Conservation (phyloP, 2,888 invertebrate species). For the Pinctada fucata region DNA sequence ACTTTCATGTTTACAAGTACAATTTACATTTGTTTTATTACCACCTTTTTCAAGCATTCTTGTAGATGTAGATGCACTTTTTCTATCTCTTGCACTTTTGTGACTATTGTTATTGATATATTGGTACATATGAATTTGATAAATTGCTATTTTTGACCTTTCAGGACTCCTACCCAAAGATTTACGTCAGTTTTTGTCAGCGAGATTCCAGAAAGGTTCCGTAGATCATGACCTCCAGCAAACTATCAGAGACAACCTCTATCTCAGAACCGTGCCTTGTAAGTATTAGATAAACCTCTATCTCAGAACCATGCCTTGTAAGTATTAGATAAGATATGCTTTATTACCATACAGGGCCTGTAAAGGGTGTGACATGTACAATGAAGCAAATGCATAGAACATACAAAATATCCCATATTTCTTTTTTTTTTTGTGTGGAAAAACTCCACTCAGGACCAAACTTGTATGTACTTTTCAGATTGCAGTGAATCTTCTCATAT, state of each 20-base stretch:
- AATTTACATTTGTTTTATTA: no score
- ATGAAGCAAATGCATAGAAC: not conserved
- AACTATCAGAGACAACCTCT: constrained; percentile 83
- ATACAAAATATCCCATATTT: not conserved
- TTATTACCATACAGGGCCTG: not conserved
- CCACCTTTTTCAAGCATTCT: no score
- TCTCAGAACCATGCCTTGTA: no score
- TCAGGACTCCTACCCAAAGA: constrained; percentile 78
- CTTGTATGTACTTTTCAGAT: no score
- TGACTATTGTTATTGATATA: no score
- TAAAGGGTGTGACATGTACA: not conserved
- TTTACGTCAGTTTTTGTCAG: constrained; percentile 80
- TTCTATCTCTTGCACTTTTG: no score
- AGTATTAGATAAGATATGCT: no score
- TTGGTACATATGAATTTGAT: not conserved
- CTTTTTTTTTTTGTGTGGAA: no score
- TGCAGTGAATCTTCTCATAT: no score
- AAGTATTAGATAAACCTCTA: constrained; percentile 52
- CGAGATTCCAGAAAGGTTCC: constrained; percentile 81
- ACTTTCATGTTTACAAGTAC: no score
- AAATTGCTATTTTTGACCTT: constrained; percentile 25
- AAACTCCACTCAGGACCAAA: no score
- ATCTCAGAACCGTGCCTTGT: constrained; percentile 81
- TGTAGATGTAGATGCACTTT: no score
- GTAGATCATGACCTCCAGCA: constrained; percentile 82